Conservation (phyloP, 2,113 vertebrate genomes). For the Dryoscopus gambensis region DNA sequence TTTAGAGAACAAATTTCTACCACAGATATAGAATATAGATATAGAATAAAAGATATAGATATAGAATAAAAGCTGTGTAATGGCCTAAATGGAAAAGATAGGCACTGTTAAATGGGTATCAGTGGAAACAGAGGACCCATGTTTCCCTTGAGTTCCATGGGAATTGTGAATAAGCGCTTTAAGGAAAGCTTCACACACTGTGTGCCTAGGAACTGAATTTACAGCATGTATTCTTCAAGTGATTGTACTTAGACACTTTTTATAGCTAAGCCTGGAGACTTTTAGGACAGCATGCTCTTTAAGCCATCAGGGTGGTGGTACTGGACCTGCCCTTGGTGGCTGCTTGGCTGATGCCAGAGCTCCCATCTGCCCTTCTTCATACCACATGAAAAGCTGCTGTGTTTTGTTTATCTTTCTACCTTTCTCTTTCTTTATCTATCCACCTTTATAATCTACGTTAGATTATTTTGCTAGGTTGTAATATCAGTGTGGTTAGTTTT, state of each 20-base stretch:
- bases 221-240: neutral
- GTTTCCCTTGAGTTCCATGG: neutral
- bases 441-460: neutral
- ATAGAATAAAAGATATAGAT: neutral
- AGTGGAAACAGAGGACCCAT: neutral
- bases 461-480: neutral
- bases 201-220: neutral
- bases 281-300: neutral
- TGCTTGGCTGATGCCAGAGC: neutral
- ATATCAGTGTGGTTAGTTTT: neutral
- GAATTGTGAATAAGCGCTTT: neutral
- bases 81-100: neutral
- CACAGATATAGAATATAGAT: neutral
- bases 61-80: neutral
- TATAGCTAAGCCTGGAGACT: neutral
- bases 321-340: neutral
- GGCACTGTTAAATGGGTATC: neutral
- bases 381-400: fast-evolving
- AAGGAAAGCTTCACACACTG: neutral
- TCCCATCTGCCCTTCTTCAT: neutral
- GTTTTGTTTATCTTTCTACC: neutral
- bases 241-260: neutral
- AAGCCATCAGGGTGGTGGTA: fast-evolving
- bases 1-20: neutral
- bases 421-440: neutral